Evolutionary conservation across 2,888 invertebrate genomes (phyloP).

Genomic region (Carabus problematicus): DNA sequence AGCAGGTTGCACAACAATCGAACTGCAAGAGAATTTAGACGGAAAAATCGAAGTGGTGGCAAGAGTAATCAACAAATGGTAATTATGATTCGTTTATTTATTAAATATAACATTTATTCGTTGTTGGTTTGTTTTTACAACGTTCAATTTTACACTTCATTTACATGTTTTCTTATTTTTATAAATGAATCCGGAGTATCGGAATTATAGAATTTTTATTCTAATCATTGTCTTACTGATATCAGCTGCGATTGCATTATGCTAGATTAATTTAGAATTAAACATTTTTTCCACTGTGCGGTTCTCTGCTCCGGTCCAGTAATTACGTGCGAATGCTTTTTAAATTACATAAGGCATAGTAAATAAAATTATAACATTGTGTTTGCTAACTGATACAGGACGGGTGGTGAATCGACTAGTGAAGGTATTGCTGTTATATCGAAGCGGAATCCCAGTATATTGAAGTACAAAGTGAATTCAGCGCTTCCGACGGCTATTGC

Average conservation of each 20-base stretch:
- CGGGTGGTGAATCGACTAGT: constrained; percentile 66
- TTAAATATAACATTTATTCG: constrained; percentile 13
- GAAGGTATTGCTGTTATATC: constrained; percentile 69
- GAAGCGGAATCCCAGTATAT: constrained; percentile 55
- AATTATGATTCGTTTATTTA: constrained; percentile 45
- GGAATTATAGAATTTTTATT: constrained; percentile 6
- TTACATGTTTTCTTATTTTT: not conserved
- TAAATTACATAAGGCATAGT: constrained; percentile 8
- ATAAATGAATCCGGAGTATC: not conserved
- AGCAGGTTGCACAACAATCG: constrained; percentile 72
- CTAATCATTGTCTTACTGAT: no score
- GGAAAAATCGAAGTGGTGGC: constrained; percentile 68
- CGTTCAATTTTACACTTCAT: constrained; percentile 3
- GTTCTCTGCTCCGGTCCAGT: no score
- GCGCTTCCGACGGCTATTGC: constrained; percentile 70
- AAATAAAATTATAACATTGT: no score
- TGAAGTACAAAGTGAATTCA: constrained; percentile 68
- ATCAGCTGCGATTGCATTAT: no score
- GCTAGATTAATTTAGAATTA: no score
- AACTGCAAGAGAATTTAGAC: constrained; percentile 64
- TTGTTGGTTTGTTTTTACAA: constrained; percentile 12
- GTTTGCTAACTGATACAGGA: constrained; percentile 63
- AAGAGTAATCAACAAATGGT: constrained; percentile 73
- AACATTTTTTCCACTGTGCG: no score
- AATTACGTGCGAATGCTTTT: constrained; percentile 2